Evolutionary conservation across 2,797 vertebrate species (phyloP).

Genomic region (Pantherophis vulpinus): DNA sequence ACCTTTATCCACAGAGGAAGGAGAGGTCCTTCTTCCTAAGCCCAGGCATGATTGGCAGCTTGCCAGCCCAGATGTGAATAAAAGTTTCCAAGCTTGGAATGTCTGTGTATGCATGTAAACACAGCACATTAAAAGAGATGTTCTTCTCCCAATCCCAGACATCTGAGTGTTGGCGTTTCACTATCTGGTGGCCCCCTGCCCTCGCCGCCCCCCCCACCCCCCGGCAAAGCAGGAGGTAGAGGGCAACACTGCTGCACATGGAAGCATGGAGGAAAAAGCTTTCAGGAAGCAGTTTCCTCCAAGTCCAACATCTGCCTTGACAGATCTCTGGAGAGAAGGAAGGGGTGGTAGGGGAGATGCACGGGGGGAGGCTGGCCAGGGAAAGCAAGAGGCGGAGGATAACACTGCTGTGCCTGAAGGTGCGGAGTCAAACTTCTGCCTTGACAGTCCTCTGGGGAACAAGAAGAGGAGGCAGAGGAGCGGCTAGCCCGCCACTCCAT

Average conservation of each 20-base stretch:
- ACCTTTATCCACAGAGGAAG: neutral
- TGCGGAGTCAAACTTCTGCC: neutral
- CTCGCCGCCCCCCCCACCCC: fast-evolving
- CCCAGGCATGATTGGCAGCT: neutral
- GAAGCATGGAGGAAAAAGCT: neutral
- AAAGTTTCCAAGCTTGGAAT: neutral
- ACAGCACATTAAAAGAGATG: too few species aligned
- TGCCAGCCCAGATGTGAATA: neutral
- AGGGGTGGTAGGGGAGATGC: too few species aligned
- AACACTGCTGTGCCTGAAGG: neutral
- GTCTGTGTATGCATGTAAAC: neutral
- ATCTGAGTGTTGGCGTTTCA: too few species aligned
- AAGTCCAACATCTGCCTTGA: neutral
- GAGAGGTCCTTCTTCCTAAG: neutral
- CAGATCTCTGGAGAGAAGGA: neutral
- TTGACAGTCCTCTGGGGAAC: neutral
- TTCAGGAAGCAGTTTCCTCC: neutral
- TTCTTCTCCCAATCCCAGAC: too few species aligned
- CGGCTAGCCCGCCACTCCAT: neutral
- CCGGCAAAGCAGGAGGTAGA: neutral
- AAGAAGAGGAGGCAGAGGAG: neutral
- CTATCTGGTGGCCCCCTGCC: fast-evolving
- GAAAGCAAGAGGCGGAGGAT: neutral
- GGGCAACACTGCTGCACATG: neutral
- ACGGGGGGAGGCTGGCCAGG: neutral